Percentiles rank a stretch among this genome's conserved stretches.
Conservation (phyloP, 2,888 invertebrate species). For the Tetragonula carbonaria region DNA sequence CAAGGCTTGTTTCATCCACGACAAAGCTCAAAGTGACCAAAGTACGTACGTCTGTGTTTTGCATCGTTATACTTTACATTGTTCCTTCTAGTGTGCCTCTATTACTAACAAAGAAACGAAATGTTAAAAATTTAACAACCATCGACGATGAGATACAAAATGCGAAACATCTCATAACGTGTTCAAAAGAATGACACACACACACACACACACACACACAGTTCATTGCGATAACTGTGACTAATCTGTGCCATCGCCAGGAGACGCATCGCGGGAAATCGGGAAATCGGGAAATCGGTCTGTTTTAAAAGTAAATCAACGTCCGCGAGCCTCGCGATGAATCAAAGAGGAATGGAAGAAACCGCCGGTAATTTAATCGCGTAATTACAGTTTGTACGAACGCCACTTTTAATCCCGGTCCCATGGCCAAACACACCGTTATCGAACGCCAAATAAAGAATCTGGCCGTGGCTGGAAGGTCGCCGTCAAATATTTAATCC, state of each 20-base stretch:
- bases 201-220: too few relatives aligned
- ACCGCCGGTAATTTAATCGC: constrained; percentile 32
- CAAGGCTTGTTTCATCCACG: too few relatives aligned
- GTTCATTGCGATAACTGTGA: not conserved
- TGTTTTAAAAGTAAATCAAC: constrained; percentile 25
- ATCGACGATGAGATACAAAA: not conserved
- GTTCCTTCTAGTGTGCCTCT: too few relatives aligned
- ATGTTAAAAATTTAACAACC: not conserved
- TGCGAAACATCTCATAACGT: not conserved
- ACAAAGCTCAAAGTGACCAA: too few relatives aligned
- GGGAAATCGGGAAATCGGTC: not conserved
- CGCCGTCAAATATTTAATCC: constrained; percentile 37
- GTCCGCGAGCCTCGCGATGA: not conserved
- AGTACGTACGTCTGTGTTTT: too few relatives aligned
- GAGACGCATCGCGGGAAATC: not conserved
- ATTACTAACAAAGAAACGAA: not conserved
- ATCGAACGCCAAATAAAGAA: constrained; percentile 40
- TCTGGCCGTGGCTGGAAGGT: not conserved
- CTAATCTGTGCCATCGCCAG: not conserved
- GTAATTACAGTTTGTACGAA: constrained; percentile 31
- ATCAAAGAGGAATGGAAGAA: not conserved
- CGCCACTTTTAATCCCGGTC: constrained; percentile 27
- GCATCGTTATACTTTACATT: too few relatives aligned
- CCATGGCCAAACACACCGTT: constrained; percentile 13
- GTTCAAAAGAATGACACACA: not conserved